Percentiles rank a stretch among this genome's conserved stretches.
Conservation (phyloP, 1,140 invertebrate species). For the Periplaneta americana region DNA sequence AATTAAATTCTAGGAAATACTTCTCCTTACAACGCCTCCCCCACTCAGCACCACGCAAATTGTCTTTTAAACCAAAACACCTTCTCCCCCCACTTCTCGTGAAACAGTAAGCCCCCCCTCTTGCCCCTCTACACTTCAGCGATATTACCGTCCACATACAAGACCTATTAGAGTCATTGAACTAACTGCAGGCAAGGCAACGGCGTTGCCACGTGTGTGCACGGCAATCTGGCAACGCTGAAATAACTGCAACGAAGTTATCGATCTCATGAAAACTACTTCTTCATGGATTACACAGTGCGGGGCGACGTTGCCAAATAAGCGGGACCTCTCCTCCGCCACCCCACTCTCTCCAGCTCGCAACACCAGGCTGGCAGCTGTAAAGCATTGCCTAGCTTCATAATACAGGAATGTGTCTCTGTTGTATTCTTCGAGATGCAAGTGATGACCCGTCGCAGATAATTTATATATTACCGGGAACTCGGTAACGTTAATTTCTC, state of each 20-base stretch:
- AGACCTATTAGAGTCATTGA: constrained; percentile 2
- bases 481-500: not conserved
- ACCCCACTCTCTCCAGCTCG: no score
- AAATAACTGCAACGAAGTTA: constrained; percentile 7
- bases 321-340: not conserved
- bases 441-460: not conserved
- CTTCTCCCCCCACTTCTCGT: not conserved
- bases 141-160: not conserved
- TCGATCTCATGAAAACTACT: constrained; percentile 2
- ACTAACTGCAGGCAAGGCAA: not conserved
- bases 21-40: not conserved
- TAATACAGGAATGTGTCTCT: not conserved
- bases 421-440: not conserved
- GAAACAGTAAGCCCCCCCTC: not conserved
- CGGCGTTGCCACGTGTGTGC: not conserved
- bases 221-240: not conserved
- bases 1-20: not conserved
- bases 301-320: not conserved
- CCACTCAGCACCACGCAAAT: not conserved
- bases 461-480: not conserved
- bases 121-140: not conserved
- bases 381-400: not conserved
- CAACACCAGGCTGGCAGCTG: not conserved
- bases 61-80: not conserved
- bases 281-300: not conserved